Evolutionary conservation across 2,888 invertebrate species (phyloP), one percentile per base, ranked within the genome.

Genomic region (Eudemis profundana): DNA sequence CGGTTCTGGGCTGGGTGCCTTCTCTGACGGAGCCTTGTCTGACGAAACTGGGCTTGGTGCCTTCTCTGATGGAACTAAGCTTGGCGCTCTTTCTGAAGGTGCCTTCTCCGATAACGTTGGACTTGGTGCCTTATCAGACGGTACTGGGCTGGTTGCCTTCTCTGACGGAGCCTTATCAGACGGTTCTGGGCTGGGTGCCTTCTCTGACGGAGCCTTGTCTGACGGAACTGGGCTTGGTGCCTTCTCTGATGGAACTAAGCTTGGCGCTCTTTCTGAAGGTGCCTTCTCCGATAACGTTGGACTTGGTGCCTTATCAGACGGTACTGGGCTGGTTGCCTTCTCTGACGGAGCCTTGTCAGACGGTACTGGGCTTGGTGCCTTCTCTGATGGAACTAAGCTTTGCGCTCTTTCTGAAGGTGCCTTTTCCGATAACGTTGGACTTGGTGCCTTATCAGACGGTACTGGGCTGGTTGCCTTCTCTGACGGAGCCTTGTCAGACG

Each of bases 241-340:
- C 61, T 70, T 23, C 3, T 64, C 49, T 61, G 49, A 40, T 4
- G 23, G 47, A 0, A 36, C 27, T 0, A 66, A 66, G 3, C 70
- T 69, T 4, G 69, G 57, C 19, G 42, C 57, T 33, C 70, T 72
- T 3, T 72, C 67, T 5, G 47, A 47, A 1, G 40, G n/a, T 4
- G 17, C 46, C 14, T 44, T 61, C n/a, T 67, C 42, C 19, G 51
- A 36, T 10, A 8, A 14, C 15, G 29, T 1, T 62, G 56, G 40
- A 33, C 67, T 62, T 5, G 40, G 12, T 19, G 54, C 23, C 14
- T 56, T 64, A 0, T 64, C 70, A 1, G 66, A 68, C 4, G 38
- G 50, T 27, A 29, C 42, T 0, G 42, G 60, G 29, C 53, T 60
- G 0, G 47, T 12, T 4, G 49, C 54, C n/a, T 21, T 61, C 5